Conservation (phyloP, 2,888 invertebrate species). For the Nephrotoma guestfalica region DNA sequence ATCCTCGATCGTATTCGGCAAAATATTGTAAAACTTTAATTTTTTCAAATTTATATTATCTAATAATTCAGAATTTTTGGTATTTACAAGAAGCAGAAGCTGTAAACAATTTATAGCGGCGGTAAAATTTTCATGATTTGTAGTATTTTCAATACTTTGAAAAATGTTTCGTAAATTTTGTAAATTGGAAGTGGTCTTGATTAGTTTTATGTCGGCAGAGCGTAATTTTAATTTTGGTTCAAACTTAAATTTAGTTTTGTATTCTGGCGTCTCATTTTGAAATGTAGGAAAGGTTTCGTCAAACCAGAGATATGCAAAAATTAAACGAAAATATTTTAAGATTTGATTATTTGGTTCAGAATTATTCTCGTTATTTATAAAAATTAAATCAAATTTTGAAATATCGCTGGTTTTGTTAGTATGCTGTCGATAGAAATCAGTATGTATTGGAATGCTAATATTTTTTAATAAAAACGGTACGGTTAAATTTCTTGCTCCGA, state of each 20-base stretch:
- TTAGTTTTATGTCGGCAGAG: slow-evolving; percentile 18
- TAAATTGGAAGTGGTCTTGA: slow-evolving; percentile 17
- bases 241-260: slow-evolving; percentile 16
- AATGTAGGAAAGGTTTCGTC: neutral
- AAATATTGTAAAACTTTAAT: neutral
- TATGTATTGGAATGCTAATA: slow-evolving; percentile 20
- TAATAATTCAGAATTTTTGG: neutral
- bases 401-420: slow-evolving; percentile 3
- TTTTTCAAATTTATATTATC: neutral
- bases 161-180: neutral
- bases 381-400: slow-evolving; percentile 9
- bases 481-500: slow-evolving; percentile 14
- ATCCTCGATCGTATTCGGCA: neutral
- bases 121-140: neutral
- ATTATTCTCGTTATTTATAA: neutral
- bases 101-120: neutral
- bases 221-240: slow-evolving; percentile 16
- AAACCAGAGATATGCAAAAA: slow-evolving; percentile 14
- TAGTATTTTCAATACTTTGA: neutral
- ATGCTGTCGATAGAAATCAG: slow-evolving; percentile 12
- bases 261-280: neutral
- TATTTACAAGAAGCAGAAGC: neutral
- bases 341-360: neutral
- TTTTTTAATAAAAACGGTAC: slow-evolving; percentile 17
- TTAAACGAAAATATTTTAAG: slow-evolving; percentile 14